phyloP scores from a whole-genome alignment of 92 coral and sea anemone species.

The Actinernus sp. region DNA sequence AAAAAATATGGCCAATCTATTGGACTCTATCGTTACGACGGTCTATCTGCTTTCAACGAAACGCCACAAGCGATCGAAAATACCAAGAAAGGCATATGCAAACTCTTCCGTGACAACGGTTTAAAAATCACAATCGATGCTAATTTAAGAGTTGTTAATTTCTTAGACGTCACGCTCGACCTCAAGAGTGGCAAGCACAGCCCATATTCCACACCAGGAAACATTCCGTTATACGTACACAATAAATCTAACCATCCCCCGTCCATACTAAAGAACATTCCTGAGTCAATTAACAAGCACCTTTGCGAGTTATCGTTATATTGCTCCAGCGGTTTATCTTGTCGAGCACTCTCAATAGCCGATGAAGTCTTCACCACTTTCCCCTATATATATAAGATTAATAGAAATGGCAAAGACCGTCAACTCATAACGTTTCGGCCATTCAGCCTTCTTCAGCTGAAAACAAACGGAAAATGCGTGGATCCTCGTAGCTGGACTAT shows the following conservation, averaged over 20 bases:
- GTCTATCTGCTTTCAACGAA: slow-evolving; percentile 7
- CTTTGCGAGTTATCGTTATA: slow-evolving; percentile 4
- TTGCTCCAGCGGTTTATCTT: too few relatives aligned
- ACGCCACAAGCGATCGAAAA: slow-evolving; percentile 30
- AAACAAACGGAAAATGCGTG: too few relatives aligned
- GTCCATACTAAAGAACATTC: slow-evolving; percentile 17
- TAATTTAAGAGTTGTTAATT: slow-evolving; percentile 15
- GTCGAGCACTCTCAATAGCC: too few relatives aligned
- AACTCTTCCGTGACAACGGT: slow-evolving; percentile 31
- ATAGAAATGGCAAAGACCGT: too few relatives aligned
- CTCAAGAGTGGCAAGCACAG: slow-evolving; percentile 30
- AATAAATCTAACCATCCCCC: slow-evolving; percentile 35
- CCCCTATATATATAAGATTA: too few relatives aligned
- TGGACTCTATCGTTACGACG: slow-evolving; percentile 15
- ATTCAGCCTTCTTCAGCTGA: too few relatives aligned
- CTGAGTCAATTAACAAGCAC: not conserved
- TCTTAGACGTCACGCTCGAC: slow-evolving; percentile 54
- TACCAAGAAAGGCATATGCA: slow-evolving; percentile 23
- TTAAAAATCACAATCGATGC: slow-evolving; percentile 39
- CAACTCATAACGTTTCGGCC: too few relatives aligned
- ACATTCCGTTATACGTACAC: slow-evolving; percentile 31
- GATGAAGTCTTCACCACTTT: too few relatives aligned
- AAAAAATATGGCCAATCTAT: slow-evolving; percentile 6
- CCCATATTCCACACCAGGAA: slow-evolving; percentile 23
- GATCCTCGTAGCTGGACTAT: too few relatives aligned